A percentile compares a stretch with the other conserved stretches of the same genome.
Evolutionary conservation across 2,113 vertebrate species (phyloP).

Genomic region (Ploceus nigricollis): DNA sequence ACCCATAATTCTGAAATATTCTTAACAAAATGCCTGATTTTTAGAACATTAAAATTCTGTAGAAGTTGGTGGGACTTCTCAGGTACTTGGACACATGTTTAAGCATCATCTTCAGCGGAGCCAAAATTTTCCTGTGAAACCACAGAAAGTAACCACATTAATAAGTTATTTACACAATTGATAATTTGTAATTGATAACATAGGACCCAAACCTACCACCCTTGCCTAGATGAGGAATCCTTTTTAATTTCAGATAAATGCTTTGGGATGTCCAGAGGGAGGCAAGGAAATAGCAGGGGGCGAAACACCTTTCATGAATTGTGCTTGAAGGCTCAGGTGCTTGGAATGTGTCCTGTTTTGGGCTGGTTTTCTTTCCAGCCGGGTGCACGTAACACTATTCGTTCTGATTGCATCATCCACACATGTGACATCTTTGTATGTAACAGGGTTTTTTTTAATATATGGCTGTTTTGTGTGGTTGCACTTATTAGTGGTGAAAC

Average conservation of each 20-base stretch:
- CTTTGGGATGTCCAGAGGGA: neutral
- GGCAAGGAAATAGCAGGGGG: rapidly evolving
- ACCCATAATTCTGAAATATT: neutral
- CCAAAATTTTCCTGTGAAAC: neutral
- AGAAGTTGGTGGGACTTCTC: rapidly evolving
- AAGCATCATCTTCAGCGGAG: neutral
- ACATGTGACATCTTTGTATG: neutral
- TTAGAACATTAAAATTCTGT: neutral
- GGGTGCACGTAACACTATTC: rapidly evolving
- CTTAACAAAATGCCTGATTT: neutral
- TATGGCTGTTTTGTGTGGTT: neutral
- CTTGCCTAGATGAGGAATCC: neutral
- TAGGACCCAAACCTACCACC: neutral
- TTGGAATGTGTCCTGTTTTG: neutral
- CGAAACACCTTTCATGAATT: neutral
- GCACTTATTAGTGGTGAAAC: neutral
- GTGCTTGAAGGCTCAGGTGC: neutral
- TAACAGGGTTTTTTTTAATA: neutral
- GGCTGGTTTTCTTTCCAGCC: neutral
- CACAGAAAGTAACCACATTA: neutral
- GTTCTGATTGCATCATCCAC: neutral
- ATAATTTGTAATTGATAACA: neutral
- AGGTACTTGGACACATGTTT: neutral
- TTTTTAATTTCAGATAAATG: neutral
- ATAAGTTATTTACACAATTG: neutral